Percentiles rank a stretch among this genome's conserved stretches.
These are phyloP conservation scores for Ptilodon capucinus DNA, from an alignment of 2,888 invertebrate genomes.

Conservation along the genomic window DNA sequence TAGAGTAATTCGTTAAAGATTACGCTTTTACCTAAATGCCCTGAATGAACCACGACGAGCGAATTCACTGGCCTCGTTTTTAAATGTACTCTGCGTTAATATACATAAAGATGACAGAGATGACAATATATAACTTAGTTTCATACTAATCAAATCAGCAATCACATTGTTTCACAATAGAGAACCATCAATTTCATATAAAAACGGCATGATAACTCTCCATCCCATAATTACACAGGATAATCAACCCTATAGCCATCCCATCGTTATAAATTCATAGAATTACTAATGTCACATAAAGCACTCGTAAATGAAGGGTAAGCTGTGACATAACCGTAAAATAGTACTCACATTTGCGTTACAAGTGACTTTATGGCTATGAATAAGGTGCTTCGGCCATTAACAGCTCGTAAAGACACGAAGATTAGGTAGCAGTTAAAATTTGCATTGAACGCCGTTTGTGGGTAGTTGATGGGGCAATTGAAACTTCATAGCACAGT, in stretches of 20 bases:
- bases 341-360: conserved; percentile 51
- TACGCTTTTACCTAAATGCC: no score
- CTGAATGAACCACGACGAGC: no score
- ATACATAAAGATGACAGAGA: no score
- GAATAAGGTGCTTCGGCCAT: conserved; percentile 51
- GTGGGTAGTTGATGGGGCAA: background rate
- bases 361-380: conserved; percentile 56
- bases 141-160: no score
- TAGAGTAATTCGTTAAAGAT: background rate
- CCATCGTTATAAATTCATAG: conserved; percentile 25
- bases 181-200: background rate
- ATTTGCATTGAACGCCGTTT: conserved; percentile 13
- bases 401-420: conserved; percentile 52
- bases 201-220: background rate
- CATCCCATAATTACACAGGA: conserved; percentile 6
- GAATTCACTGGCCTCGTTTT: no score
- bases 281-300: conserved; percentile 50
- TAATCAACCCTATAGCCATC: background rate
- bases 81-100: no score
- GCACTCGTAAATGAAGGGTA: conserved; percentile 38
- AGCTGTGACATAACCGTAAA: conserved; percentile 49
- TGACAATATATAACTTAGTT: no score
- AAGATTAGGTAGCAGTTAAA: conserved; percentile 19
- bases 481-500: background rate
- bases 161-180: no score